Conservation (phyloP, 1,140 invertebrate genomes). For the Atta texana region DNA sequence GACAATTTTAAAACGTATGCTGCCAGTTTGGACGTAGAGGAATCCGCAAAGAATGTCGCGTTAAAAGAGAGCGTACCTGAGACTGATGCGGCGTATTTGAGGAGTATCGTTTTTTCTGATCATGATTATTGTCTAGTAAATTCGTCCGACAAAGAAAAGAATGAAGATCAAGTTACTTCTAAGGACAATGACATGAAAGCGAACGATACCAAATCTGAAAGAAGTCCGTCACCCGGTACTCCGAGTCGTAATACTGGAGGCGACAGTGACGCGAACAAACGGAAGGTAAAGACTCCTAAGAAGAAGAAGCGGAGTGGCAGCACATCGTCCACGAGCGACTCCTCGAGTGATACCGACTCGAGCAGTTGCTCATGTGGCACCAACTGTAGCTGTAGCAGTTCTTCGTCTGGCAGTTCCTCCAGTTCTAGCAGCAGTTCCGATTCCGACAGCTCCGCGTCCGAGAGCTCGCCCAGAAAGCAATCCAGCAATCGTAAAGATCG, state of each 20-base stretch:
- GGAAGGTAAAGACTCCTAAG: conserved; percentile 82
- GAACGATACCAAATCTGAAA: conserved; percentile 35
- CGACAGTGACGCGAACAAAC: conserved; percentile 70
- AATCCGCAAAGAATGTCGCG: conserved; percentile 47
- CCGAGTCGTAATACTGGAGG: conserved; percentile 18
- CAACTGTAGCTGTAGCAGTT: conserved; percentile 92
- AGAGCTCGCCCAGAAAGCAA: conserved; percentile 84
- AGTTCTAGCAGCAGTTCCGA: conserved; percentile 91
- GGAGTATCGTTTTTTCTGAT: conserved; percentile 84
- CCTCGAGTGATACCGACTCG: conserved; percentile 91
- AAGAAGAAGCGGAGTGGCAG: conserved; percentile 82
- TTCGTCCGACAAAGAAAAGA: conserved; percentile 78
- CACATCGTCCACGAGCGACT: conserved; percentile 89
- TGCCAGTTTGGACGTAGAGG: conserved; percentile 86
- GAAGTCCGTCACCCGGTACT: conserved; percentile 51
- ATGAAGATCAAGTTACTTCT: conserved; percentile 40
- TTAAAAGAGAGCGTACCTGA: conserved; percentile 67
- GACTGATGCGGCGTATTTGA: conserved; percentile 76
- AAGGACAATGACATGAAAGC: conserved; percentile 45
- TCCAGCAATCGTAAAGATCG: conserved; percentile 80
- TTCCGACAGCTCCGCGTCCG: conserved; percentile 89
- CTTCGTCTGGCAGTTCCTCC: conserved; percentile 87
- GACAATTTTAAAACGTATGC: conserved; percentile 92
- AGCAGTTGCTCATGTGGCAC: conserved; percentile 92
- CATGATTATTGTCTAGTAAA: conserved; percentile 87